A percentile compares a stretch with the other conserved stretches of the same genome.
Evolutionary conservation across 2,113 vertebrate genomes (phyloP).

Genomic region (Lutjanus erythropterus): DNA sequence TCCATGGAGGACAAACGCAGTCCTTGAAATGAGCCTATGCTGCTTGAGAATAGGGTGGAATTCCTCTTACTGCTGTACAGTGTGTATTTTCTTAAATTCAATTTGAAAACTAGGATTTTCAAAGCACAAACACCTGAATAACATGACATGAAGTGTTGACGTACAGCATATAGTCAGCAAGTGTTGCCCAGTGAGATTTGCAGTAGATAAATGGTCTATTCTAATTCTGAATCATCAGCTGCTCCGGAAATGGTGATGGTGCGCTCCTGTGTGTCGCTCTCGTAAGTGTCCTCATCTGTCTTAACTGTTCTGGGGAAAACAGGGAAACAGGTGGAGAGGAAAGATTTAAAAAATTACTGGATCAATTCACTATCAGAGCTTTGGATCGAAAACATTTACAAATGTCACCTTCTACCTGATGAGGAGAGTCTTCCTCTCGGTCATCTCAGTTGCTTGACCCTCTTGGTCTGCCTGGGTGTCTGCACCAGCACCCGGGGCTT

Average conservation of each 20-base stretch:
- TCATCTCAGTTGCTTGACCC: conserved; percentile 77
- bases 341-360: neutral
- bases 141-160: neutral
- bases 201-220: conserved; percentile 30
- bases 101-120: neutral
- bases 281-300: conserved; percentile 74
- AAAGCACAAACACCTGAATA: neutral
- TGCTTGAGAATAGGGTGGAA: neutral
- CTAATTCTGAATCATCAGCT: conserved; percentile 83
- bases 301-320: conserved; percentile 78
- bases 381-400: neutral
- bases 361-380: neutral
- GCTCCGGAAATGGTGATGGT: conserved; percentile 84
- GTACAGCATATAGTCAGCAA: neutral
- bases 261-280: conserved; percentile 79
- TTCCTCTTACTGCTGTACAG: neutral
- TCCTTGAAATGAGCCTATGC: neutral
- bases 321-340: neutral
- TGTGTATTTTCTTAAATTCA: conserved; percentile 3
- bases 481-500: neutral
- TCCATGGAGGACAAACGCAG: conserved; percentile 1
- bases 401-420: conserved; percentile 76
- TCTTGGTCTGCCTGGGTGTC: conserved; percentile 51
- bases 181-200: neutral
- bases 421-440: conserved; percentile 82